Percentiles rank a stretch among this genome's conserved stretches.
These are phyloP conservation scores for Campoletis raptor DNA, from an alignment of 2,888 invertebrate genomes.

Conservation along the genomic window DNA sequence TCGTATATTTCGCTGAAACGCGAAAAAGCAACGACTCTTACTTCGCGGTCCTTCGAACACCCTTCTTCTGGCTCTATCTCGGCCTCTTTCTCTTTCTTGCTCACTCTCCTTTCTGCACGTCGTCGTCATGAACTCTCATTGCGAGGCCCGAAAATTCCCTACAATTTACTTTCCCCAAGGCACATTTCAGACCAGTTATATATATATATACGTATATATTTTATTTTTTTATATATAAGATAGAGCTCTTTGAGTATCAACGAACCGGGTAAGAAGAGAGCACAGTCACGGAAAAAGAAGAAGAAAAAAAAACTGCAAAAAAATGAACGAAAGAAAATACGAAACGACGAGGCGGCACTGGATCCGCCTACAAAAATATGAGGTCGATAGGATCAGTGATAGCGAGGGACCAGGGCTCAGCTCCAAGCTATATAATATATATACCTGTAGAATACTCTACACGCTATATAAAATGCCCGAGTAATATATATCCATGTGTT, in stretches of 20 bases:
- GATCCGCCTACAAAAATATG: constrained; percentile 70
- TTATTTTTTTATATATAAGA: constrained; percentile 29
- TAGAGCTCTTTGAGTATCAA: constrained; percentile 65
- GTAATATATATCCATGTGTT: constrained; percentile 26
- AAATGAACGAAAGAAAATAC: constrained; percentile 62
- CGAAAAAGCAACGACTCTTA: constrained; percentile 59
- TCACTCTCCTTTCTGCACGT: constrained; percentile 24
- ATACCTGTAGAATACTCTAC: constrained; percentile 60
- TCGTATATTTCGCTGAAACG: constrained; percentile 69
- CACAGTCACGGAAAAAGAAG: constrained; percentile 54
- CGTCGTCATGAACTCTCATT: constrained; percentile 54
- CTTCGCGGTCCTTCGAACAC: constrained; percentile 8
- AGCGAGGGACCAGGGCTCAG: constrained; percentile 63
- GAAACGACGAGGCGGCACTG: constrained; percentile 69
- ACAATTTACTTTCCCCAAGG: constrained; percentile 70
- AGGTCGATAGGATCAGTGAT: constrained; percentile 70
- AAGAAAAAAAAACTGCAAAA: constrained; percentile 30
- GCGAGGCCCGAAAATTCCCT: constrained; percentile 69
- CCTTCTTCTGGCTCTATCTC: background rate
- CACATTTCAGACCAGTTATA: constrained; percentile 62
- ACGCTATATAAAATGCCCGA: constrained; percentile 30
- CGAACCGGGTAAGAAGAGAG: constrained; percentile 60
- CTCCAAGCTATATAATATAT: constrained; percentile 60
- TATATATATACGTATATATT: constrained; percentile 4
- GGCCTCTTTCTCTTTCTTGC: background rate